Evolutionary conservation across 1,140 invertebrate species (phyloP).

Genomic region (Calycopis cecrops): DNA sequence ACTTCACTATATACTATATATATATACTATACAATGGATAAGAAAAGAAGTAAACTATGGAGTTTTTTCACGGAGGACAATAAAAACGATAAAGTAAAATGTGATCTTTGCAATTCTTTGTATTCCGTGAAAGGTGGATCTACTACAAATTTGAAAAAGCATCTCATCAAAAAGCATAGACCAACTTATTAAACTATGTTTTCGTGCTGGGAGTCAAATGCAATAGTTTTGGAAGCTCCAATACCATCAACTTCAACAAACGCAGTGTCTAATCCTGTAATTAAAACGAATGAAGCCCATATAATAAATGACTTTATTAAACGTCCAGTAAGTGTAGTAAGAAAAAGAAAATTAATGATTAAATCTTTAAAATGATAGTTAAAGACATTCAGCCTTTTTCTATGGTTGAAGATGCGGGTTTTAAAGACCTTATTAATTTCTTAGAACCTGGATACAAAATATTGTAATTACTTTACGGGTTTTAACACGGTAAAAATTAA

Average conservation of each 20-base stretch:
- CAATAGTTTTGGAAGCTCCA: slow-evolving; percentile 8
- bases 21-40: slow-evolving; percentile 5
- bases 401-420: slow-evolving; percentile 34
- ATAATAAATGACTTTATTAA: too few relatives aligned
- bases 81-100: slow-evolving; percentile 11
- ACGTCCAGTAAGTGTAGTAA: too few relatives aligned
- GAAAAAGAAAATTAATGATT: too few relatives aligned
- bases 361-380: slow-evolving; percentile 33
- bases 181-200: slow-evolving; percentile 5
- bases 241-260: slow-evolving; percentile 7
- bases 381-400: slow-evolving; percentile 37
- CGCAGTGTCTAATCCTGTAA: slow-evolving; percentile 11
- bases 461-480: too few relatives aligned
- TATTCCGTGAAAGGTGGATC: slow-evolving; percentile 5
- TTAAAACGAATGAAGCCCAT: too few relatives aligned
- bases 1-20: too few relatives aligned
- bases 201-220: slow-evolving; percentile 3
- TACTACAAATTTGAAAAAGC: slow-evolving; percentile 9
- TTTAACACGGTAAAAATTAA: too few relatives aligned
- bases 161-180: slow-evolving; percentile 9
- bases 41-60: slow-evolving; percentile 11
- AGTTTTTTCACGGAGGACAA: slow-evolving; percentile 8
- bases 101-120: slow-evolving; percentile 3
- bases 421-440: slow-evolving; percentile 31
- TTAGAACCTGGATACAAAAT: slow-evolving; percentile 31